A percentile compares a stretch with the other conserved stretches of the same genome.
These are phyloP conservation scores for Trypoxylon attenuatum DNA, from an alignment of 2,888 invertebrate species.

Conservation along the genomic window DNA sequence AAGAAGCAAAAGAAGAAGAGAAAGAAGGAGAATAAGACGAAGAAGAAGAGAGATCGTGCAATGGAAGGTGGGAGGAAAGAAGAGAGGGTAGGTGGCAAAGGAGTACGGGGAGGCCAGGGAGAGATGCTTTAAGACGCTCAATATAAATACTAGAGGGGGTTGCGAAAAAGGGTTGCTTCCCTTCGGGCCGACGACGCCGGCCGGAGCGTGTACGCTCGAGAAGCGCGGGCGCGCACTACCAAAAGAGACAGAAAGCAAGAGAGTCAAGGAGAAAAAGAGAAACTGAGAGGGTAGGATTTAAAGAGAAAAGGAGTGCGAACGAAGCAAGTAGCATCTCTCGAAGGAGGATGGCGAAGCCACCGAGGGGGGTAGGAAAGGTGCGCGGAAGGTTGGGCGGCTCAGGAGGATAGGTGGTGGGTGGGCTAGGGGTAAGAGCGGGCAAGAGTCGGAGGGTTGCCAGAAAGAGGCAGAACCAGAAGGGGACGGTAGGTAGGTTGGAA, in stretches of 20 bases:
- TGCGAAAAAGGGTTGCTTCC: conserved; percentile 74
- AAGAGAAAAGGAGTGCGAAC: conserved; percentile 22
- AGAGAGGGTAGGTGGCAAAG: conserved; percentile 44
- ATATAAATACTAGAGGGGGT: conserved; percentile 67
- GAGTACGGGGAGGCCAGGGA: conserved; percentile 47
- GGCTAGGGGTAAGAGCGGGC: conserved; percentile 25
- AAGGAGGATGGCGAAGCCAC: conserved; percentile 40
- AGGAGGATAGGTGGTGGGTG: conserved; percentile 49
- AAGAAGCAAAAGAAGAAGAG: conserved; percentile 9
- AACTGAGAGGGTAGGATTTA: conserved; percentile 15
- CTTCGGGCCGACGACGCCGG: conserved; percentile 67
- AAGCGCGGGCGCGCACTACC: conserved; percentile 17
- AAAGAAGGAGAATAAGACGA: conserved; percentile 11
- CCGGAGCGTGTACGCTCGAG: conserved; percentile 54
- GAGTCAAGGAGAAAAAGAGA: conserved; percentile 10
- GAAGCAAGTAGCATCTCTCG: conserved; percentile 25
- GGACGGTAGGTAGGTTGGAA: conserved; percentile 12
- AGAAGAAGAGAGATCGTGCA: conserved; percentile 1
- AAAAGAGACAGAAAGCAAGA: conserved; percentile 6
- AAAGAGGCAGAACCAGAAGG: conserved; percentile 34
- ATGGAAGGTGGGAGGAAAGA: conserved; percentile 14
- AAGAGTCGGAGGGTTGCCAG: conserved; percentile 51
- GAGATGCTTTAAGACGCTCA: conserved; percentile 75
- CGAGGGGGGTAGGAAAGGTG: conserved; percentile 49
- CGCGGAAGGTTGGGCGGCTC: conserved; percentile 43